phyloP scores from a whole-genome alignment of 2,888 invertebrate genomes.

The Eupeodes latifasciatus region DNA sequence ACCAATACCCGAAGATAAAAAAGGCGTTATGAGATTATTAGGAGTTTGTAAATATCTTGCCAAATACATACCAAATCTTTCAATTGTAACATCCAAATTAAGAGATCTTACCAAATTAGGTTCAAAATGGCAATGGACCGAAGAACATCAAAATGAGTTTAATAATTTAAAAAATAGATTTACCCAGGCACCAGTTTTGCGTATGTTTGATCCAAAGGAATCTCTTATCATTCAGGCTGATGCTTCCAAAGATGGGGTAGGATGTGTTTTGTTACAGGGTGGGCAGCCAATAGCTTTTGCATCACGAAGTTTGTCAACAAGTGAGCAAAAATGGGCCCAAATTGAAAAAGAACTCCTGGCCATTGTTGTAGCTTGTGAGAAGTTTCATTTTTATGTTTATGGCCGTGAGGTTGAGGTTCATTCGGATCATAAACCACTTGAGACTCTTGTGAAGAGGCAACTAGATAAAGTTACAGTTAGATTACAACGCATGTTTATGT shows the following conservation, averaged over 20 bases:
- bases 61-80: constrained; percentile 49
- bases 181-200: no score
- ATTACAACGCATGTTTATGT: no score
- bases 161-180: no score
- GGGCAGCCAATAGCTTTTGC: constrained; percentile 80
- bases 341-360: constrained; percentile 82
- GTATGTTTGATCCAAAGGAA: constrained; percentile 73
- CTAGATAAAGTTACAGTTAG: no score
- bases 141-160: constrained; percentile 61
- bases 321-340: constrained; percentile 78
- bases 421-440: no score
- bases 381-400: no score
- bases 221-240: constrained; percentile 79
- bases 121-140: constrained; percentile 62
- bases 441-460: no score
- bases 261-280: constrained; percentile 80
- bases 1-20: no score
- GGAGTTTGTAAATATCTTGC: constrained; percentile 74
- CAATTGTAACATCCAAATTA: constrained; percentile 7
- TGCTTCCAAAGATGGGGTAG: constrained; percentile 77
- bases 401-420: no score
- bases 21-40: constrained; percentile 61
- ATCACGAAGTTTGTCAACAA: constrained; percentile 76
- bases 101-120: constrained; percentile 63
- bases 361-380: no score